Evolutionary conservation across 2,888 invertebrate genomes (phyloP).

Genomic region (Blera fallax): DNA sequence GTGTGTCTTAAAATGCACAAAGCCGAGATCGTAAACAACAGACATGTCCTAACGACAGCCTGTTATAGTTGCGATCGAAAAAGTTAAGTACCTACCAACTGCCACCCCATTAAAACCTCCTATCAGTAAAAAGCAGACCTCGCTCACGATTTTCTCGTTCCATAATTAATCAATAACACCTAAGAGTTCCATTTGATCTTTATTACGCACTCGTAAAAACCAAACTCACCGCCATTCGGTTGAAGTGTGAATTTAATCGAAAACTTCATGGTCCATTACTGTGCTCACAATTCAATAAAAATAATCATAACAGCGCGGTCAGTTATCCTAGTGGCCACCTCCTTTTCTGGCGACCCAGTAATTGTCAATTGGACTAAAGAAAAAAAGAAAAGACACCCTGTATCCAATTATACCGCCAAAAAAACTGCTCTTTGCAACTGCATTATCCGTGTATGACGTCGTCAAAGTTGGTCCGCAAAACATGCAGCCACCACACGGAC

Average conservation of each 20-base stretch:
- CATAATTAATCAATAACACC: slow-evolving; percentile 5
- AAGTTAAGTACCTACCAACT: not conserved
- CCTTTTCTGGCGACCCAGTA: slow-evolving; percentile 5
- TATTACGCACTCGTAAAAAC: slow-evolving; percentile 4
- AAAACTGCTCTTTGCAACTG: not conserved
- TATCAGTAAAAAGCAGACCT: not conserved
- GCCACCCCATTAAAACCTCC: not conserved
- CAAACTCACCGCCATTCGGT: not conserved
- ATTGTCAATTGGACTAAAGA: slow-evolving; percentile 28
- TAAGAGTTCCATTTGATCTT: not conserved
- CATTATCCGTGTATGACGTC: slow-evolving; percentile 13
- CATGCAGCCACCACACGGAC: not conserved
- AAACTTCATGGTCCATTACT: slow-evolving; percentile 1
- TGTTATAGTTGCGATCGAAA: not conserved
- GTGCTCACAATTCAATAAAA: slow-evolving; percentile 19
- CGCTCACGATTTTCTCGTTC: not conserved
- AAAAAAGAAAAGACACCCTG: slow-evolving; percentile 25
- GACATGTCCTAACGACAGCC: too few relatives aligned
- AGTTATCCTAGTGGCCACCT: not conserved
- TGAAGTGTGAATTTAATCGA: slow-evolving; percentile 23
- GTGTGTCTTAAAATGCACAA: too few relatives aligned
- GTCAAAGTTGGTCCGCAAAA: not conserved
- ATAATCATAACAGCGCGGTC: slow-evolving; percentile 4
- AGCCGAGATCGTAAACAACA: too few relatives aligned
- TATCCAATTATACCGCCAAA: slow-evolving; percentile 5